These are phyloP conservation scores for Prolemur simus DNA, from an alignment of 2,113 vertebrate species.

Conservation along the genomic window DNA sequence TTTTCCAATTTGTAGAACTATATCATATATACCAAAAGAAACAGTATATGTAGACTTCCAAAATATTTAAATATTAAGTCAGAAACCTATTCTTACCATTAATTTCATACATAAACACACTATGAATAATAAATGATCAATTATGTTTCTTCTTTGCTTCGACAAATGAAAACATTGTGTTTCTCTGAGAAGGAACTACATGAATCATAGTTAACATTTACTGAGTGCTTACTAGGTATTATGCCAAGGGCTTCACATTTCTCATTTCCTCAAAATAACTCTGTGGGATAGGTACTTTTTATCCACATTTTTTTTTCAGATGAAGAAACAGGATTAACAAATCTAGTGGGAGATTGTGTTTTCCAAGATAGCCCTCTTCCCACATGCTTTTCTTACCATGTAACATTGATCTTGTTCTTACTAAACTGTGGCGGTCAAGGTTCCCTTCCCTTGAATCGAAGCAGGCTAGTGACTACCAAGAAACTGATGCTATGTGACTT, in stretches of 20 bases:
- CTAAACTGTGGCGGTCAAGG: not conserved
- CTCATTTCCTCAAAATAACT: not conserved
- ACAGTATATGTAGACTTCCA: not conserved
- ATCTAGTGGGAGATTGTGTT: not conserved
- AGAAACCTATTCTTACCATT: not conserved
- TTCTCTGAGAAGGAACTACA: not conserved
- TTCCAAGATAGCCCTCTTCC: not conserved
- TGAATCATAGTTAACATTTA: not conserved
- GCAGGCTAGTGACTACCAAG: not conserved
- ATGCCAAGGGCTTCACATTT: not conserved
- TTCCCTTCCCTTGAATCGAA: not conserved
- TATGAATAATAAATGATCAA: not conserved
- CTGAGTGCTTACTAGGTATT: not conserved
- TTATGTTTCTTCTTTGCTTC: slow-evolving; percentile 26
- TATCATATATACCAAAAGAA: not conserved
- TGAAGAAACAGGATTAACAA: not conserved
- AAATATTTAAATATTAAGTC: not conserved
- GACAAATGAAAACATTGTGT: not conserved
- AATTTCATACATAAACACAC: not conserved
- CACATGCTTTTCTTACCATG: not conserved
- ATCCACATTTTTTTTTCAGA: slow-evolving; percentile 16
- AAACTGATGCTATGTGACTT: not conserved
- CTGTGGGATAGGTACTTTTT: no score
- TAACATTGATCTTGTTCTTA: not conserved
- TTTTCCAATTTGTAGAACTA: slow-evolving; percentile 17